Evolutionary conservation across 92 coral and sea anemone genomes (phyloP).

Genomic region (Chrysogorgia sp.): DNA sequence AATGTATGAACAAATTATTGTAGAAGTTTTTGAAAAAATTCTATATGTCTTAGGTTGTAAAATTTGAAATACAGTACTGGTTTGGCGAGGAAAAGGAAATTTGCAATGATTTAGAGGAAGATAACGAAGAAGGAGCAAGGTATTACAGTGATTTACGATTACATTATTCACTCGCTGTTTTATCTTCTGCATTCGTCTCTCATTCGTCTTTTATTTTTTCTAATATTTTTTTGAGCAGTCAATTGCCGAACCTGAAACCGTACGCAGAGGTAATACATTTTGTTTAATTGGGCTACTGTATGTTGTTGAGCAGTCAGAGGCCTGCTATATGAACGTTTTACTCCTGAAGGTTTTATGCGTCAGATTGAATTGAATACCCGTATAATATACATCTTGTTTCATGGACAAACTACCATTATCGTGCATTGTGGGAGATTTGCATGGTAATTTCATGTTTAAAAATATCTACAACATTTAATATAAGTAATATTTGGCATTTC

Average conservation of each 20-base stretch:
- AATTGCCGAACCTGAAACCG: slow-evolving; percentile 75
- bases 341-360: too few species aligned
- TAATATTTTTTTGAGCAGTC: slow-evolving; percentile 45
- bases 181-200: background rate
- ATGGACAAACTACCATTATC: too few species aligned
- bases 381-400: too few species aligned
- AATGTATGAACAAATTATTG: too few species aligned
- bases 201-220: background rate
- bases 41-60: slow-evolving; percentile 32
- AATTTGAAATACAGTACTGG: slow-evolving; percentile 47
- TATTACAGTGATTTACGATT: slow-evolving; percentile 8
- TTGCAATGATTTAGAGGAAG: slow-evolving; percentile 38
- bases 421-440: background rate
- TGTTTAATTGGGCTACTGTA: too few species aligned
- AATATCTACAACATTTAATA: too few species aligned
- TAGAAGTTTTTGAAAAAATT: too few species aligned
- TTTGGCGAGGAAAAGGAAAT: slow-evolving; percentile 16
- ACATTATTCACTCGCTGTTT: background rate
- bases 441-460: too few species aligned
- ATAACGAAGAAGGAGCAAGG: slow-evolving; percentile 61
- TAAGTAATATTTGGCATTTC: too few species aligned
- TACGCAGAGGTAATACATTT: slow-evolving; percentile 77
- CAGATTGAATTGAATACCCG: too few species aligned
- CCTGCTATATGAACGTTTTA: too few species aligned
- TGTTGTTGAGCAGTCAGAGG: too few species aligned